phyloP scores from a whole-genome alignment of 2,113 vertebrate genomes.

The human (Homo sapiens) region GRCh38 chr7:81718001-81718500 shows the following conservation, averaged over 20 bases:
- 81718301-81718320: not conserved
- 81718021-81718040: not conserved
- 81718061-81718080: not conserved
- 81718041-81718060: not conserved
- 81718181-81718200: not conserved
- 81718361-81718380: not conserved
- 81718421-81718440: not conserved
- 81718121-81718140: not conserved
- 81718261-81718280: not conserved
- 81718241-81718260: not conserved
- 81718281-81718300: not conserved
- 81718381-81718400: not conserved
- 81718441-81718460: not conserved
- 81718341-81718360: not conserved
- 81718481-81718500: not conserved
- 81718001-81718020: not conserved
- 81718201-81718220: not conserved
- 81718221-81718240: not conserved
- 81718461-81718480: not conserved
- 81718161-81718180: not conserved
- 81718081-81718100: not conserved
- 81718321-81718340: not conserved
- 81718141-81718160: not conserved
- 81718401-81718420: not conserved
- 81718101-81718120: not conserved